Evolutionary conservation across 2,113 vertebrate species (phyloP), one percentile per base, ranked within the genome.

Genomic region (Aythya baeri): DNA sequence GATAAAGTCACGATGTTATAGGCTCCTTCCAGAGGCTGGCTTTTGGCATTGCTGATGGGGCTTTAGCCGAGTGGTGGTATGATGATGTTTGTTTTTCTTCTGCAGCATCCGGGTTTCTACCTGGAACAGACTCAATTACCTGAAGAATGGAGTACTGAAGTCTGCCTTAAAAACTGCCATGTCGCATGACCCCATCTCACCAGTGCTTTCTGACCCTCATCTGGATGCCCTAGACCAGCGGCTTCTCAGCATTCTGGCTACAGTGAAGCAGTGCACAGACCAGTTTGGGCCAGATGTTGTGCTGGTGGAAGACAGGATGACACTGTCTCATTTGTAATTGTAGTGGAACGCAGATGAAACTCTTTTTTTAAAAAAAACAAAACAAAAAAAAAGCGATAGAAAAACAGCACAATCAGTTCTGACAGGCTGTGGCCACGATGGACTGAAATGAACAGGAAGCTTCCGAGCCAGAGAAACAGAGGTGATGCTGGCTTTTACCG

Each of bases 291-390:
- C 98, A 23, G 99, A 99, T 36, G 96, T 97, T 70, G 99, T 99
- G 49, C 98, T 99, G 83, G 99, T 99, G 92, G 99, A 99, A 97
- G 99, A 99, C 97, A 98, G 99, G 96, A 99, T 99, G 98, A 99
- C 99, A 62, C 98, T 99, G 82, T 99, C 99, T 54, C 99, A 99
- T 93, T 98, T 98, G 96, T 98, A 97, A 98, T 77, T 70, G 54
- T 89, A 96, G 63, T 62, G 34, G 85, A 91, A 67, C 90, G 81
- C 49, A 83, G 90, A 94, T 78, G 83, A 85, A 94, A 97, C 97
- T 98, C 83, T 93, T 97, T 98, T 97, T 97, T 97, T 92, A 2
- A 25, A 59, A 70, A 38, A 85, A 91, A 89, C 17, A 92, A 71
- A 66, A 50, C 32, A 34, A 86, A 80, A 38, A 54, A 86, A 80